Base-by-base conservation (phyloP, 30 jellyfish, hydroid and myxozoan species). In the Nemopilema nomurai region DNA sequence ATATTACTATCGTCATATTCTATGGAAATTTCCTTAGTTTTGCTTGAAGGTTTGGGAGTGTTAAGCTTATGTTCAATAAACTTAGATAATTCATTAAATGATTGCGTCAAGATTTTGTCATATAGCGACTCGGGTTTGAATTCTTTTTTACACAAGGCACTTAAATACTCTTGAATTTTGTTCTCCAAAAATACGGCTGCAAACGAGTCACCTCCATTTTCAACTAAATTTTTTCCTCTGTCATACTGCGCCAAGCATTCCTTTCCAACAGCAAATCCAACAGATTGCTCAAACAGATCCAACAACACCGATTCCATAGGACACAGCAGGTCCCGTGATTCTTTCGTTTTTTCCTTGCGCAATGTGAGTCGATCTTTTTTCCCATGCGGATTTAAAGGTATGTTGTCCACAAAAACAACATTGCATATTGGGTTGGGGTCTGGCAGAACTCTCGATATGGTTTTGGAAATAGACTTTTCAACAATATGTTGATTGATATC, bases 191-290 rank as follows among this genome's bases (percentile, higher is more conserved):
- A 89, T 24, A 83, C 85, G 25, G 97, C 97, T 21, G 81, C 69
- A 25, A 94, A 85, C n/a, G 99, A 94, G 62, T 85, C 76, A 28
- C 99, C 99, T 6, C 99, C 99, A 23, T 57, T 71, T 51, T 67
- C 90, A 27, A 83, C 57, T 68, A 94, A 94, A 21, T 33, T 86
- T 4, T 76, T 79, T 26, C 63, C 62, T 71, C 49, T 67, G 74
- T 79, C 75, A 51, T 79, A 79, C 6, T 18, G 31, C 17, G 21
- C 28, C 29, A 67, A 30, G 13, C 6, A 41, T 41, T 41, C 57
- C 19, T 23, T 51, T 22, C 68, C 29, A 8, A 8, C 19, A 0
- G 18, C 41, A n/a, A 57, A 1, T 23, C 66, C 57, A 62, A 67
- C 30, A 1, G 82, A 51, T 4, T 9, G 27, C 13, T 74, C 69